A percentile compares a stretch with the other conserved stretches of the same genome.
Evolutionary conservation across 2,113 vertebrate genomes (phyloP).

Genomic region (Thermophis baileyi): DNA sequence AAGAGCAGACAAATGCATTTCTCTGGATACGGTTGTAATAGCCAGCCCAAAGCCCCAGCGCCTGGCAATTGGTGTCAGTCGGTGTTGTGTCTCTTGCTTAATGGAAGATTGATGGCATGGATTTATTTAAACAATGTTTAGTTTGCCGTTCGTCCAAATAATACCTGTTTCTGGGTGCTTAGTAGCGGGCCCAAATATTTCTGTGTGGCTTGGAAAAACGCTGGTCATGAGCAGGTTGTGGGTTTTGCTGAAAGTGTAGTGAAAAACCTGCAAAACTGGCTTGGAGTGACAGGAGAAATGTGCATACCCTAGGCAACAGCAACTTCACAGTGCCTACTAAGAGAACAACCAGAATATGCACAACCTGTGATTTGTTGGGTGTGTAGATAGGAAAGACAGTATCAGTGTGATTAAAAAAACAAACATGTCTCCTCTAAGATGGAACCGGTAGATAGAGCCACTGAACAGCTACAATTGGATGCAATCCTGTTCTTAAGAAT

Average conservation of each 20-base stretch:
- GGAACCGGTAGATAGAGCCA: background rate
- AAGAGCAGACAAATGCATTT: background rate
- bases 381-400: background rate
- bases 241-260: background rate
- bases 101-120: background rate
- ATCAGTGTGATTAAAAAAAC: background rate
- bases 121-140: background rate
- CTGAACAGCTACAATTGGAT: background rate
- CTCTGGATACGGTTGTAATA: background rate
- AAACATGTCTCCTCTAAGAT: too few species aligned
- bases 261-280: constrained; percentile 9
- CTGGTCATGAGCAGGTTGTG: background rate
- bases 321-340: background rate
- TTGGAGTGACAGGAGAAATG: background rate
- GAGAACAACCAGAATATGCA: background rate
- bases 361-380: background rate
- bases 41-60: background rate
- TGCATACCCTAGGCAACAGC: background rate
- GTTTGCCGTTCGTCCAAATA: background rate
- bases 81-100: background rate
- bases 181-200: background rate
- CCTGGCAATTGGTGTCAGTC: background rate
- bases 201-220: background rate
- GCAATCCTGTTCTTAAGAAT: background rate
- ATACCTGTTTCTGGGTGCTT: background rate